Base-by-base conservation (phyloP, 2,888 invertebrate species). In the Mesorhabditis spiculigera region DNA sequence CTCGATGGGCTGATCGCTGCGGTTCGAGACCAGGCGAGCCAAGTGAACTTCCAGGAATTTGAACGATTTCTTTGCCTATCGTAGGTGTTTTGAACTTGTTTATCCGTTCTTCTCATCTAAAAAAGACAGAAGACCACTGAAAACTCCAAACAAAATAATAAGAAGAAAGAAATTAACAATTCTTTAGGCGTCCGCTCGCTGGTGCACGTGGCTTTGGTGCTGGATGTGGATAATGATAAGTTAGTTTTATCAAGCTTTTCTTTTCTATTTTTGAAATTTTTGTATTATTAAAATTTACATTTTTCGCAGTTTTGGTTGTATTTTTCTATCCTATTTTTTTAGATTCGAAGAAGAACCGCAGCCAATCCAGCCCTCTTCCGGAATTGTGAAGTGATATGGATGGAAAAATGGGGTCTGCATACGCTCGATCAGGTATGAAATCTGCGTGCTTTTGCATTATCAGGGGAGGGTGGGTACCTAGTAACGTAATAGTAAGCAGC, bases 291-390 rank as follows among this genome's bases (percentile, higher is more conserved):
- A n/a, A 28, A 28, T 28, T 28, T 28, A 28, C 1, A 28, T 28
- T 28, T 28, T 28, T n/a, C n/a, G n/a, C n/a, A n/a, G n/a, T n/a
- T n/a, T n/a, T n/a, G n/a, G n/a, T n/a, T n/a, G n/a, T n/a, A n/a
- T n/a, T 28, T 28, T 28, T 28, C 1, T 28, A 28, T 28, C 28
- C 28, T 28, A 50, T 50, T 50, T n/a, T n/a, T 50, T n/a, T 50
- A 50, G 58, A 50, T 90, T 94, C 67, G 88, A 90, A 65, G 88
- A 90, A 89, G 92, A 80, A 90, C 93, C 82, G 90, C 91, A 80
- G 91, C 90, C 75, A 93, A 92, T 87, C 94, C 95, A 0, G 90
- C 93, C 1, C 87, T 95, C 65, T 90, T 91, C 86, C 91, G 92
- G 81, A 90, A 90, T 76, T 91, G 90, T 86, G 85, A 88, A 75